Conservation (phyloP, 2,888 invertebrate species). For the Macrophya annulata region DNA sequence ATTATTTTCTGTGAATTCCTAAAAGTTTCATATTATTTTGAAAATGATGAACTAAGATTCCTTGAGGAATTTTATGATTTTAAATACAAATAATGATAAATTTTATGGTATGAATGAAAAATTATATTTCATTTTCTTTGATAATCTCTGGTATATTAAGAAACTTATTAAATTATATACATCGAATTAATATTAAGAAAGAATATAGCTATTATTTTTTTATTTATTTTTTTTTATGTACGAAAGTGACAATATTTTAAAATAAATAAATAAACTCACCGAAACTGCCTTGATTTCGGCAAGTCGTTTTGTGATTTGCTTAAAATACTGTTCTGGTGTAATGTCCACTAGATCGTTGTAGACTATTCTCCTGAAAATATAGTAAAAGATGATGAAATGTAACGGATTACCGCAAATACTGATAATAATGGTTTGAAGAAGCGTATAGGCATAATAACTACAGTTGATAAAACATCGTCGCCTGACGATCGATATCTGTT, state of each 20-base stretch:
- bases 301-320: slow-evolving; percentile 93
- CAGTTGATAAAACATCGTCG: not conserved
- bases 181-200: not conserved
- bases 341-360: slow-evolving; percentile 95
- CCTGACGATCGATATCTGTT: not conserved
- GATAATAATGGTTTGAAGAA: not conserved
- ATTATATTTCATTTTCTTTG: not conserved
- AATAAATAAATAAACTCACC: slow-evolving; percentile 81
- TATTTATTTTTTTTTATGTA: too few relatives aligned
- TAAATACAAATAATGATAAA: too few relatives aligned
- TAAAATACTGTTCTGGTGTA: slow-evolving; percentile 97
- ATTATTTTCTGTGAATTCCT: not conserved
- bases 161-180: not conserved
- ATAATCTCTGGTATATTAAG: not conserved
- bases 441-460: not conserved
- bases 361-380: slow-evolving; percentile 88
- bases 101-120: too few relatives aligned
- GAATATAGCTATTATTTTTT: too few relatives aligned
- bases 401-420: not conserved
- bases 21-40: not conserved
- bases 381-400: slow-evolving; percentile 57
- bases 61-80: too few relatives aligned
- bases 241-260: not conserved
- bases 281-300: slow-evolving; percentile 95
- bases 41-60: not conserved